phyloP scores from a whole-genome alignment of 2,888 invertebrate species.

The Agrilus mali region DNA sequence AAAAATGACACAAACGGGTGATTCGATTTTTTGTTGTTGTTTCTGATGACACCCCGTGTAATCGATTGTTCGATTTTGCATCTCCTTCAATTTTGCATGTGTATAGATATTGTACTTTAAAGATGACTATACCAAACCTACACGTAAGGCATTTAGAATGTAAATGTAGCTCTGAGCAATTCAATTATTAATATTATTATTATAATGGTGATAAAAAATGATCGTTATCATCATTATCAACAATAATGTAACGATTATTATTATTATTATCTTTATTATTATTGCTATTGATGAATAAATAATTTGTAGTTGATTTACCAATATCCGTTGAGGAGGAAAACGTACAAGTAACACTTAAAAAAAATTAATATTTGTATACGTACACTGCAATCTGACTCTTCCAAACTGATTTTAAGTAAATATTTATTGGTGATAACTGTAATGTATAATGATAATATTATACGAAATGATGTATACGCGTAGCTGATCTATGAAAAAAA shows the following conservation, averaged over 20 bases:
- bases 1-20: too few relatives aligned
- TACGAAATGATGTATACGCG: slow-evolving; percentile 55
- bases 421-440: slow-evolving; percentile 40
- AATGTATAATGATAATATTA: slow-evolving; percentile 47
- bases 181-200: slow-evolving; percentile 6
- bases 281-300: too few relatives aligned
- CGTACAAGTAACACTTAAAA: not conserved
- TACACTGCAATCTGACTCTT: slow-evolving; percentile 53
- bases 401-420: slow-evolving; percentile 38
- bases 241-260: not conserved
- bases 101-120: slow-evolving; percentile 5
- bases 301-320: too few relatives aligned
- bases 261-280: too few relatives aligned
- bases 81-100: too few relatives aligned
- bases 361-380: slow-evolving; percentile 60
- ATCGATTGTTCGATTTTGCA: too few relatives aligned
- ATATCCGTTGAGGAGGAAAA: not conserved
- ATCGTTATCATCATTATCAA: slow-evolving; percentile 16
- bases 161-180: slow-evolving; percentile 19
- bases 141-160: slow-evolving; percentile 22
- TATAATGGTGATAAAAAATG: slow-evolving; percentile 15
- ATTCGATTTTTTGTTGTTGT: too few relatives aligned
- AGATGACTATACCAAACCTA: not conserved
- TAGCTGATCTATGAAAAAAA: slow-evolving; percentile 44
- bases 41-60: too few relatives aligned